Evolutionary conservation across 2,888 invertebrate species (phyloP), one percentile per base, ranked within the genome.

Genomic region (Myopa tessellatipennis): DNA sequence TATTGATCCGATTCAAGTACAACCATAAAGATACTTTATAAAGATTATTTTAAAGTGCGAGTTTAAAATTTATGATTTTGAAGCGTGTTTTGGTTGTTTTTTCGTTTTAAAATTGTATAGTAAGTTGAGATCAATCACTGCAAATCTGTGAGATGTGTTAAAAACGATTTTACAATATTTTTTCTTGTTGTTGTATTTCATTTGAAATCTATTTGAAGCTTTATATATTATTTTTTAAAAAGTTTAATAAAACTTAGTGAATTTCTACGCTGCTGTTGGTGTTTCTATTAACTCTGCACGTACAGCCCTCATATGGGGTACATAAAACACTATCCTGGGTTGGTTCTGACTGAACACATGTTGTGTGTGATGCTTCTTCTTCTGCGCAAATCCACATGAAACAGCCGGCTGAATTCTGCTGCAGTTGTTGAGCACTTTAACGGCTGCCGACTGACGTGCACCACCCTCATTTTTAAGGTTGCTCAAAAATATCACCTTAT

Each of bases 391-490:
- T n/a, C 16, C 55, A n/a, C 16, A n/a, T n/a, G 4, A 36, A 14
- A 38, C 67, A 67, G 16, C 67, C 67, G 67, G 67, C 67, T 67
- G 34, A 40, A 38, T 67, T 67, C 34, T 14, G 63, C 63, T 63
- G 55, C 14, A n/a, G 55, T 55, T 55, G 36, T 67, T 67, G 40
- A 40, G 67, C 40, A n/a, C 40, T 67, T 38, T 8, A 65, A 10
- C 12, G 65, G 7, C 38, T 67, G n/a, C 38, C 18, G 40, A 16
- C 14, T 36, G 6, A 26, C 18, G 50, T 26, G 69, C 55, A 52
- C 36, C 67, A 70, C 70, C 70, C 70, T 55, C 70, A 55, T 55
- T 52, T 70, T 55, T 70, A 55, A 16, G 36, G 70, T 55, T 55
- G 70, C 36, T 70, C 63, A 36, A 45, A 45, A 45, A 45, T 45